A percentile compares a stretch with the other conserved stretches of the same genome.
phyloP scores from a whole-genome alignment of 2,113 vertebrate genomes.

The Pan paniscus region DNA sequence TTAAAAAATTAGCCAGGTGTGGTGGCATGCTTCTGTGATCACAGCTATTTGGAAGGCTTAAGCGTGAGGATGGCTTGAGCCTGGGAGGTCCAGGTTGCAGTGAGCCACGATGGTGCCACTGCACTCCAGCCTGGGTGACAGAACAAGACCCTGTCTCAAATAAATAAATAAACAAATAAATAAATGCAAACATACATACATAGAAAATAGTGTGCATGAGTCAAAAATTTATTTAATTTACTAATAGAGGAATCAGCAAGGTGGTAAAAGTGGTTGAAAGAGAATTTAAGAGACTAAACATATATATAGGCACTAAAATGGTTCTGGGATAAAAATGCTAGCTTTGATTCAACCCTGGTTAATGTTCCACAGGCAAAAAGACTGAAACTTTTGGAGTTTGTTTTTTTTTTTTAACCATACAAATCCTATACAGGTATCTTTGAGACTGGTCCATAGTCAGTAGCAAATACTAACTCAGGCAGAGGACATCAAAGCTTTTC shows the following conservation, averaged over 20 bases:
- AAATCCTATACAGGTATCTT: background rate
- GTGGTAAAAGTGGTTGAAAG: background rate
- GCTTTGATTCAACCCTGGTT: background rate
- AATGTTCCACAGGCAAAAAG: background rate
- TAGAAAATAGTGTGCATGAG: background rate
- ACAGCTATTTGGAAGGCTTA: too few relatives aligned
- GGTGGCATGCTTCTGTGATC: too few relatives aligned
- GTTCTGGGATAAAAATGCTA: background rate
- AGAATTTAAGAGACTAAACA: background rate
- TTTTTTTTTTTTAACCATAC: background rate
- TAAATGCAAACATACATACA: too few relatives aligned
- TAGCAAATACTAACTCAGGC: background rate
- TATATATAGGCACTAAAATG: background rate
- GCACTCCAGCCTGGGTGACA: too few relatives aligned
- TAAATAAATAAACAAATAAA: too few relatives aligned
- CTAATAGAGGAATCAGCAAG: background rate
- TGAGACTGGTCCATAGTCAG: background rate
- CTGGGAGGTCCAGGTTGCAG: too few relatives aligned
- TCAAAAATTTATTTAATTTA: background rate
- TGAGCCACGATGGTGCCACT: too few relatives aligned
- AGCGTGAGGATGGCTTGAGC: too few relatives aligned
- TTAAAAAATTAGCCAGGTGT: too few relatives aligned
- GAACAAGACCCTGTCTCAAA: too few relatives aligned
- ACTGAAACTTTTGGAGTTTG: background rate
- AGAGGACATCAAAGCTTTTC: background rate